Conservation (phyloP, 2,797 vertebrate species). For the Cossypha heuglini region DNA sequence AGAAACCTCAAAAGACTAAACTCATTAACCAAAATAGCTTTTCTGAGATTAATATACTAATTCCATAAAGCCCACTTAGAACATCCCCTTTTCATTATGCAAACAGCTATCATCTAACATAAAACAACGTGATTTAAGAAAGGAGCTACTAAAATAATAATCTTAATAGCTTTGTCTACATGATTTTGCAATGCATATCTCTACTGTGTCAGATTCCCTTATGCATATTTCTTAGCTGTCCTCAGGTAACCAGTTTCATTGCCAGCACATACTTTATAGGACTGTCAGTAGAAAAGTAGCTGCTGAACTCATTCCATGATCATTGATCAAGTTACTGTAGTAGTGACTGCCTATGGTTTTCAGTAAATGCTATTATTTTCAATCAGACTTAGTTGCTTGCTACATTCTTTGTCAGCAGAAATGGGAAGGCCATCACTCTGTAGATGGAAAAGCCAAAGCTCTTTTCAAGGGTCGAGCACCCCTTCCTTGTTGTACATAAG, state of each 20-base stretch:
- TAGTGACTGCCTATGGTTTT: not conserved
- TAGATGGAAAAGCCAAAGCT: not conserved
- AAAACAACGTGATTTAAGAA: constrained; percentile 11
- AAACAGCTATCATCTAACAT: not conserved
- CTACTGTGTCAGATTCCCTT: not conserved
- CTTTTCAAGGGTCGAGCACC: not conserved
- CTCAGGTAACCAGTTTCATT: not conserved
- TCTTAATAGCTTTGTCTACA: not conserved
- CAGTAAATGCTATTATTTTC: not conserved
- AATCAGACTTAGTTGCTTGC: not conserved
- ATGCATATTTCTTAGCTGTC: not conserved
- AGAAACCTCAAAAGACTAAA: not conserved
- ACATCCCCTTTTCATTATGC: not conserved
- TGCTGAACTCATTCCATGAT: not conserved
- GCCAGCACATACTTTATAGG: not conserved
- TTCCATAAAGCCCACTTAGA: constrained; percentile 15
- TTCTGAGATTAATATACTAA: constrained; percentile 16
- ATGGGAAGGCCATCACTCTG: not conserved
- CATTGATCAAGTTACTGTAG: not conserved
- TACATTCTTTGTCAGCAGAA: not conserved
- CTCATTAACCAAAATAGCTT: not conserved
- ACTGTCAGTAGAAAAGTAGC: not conserved
- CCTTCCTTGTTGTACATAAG: not conserved
- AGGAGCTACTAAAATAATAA: not conserved
- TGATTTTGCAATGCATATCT: not conserved